Evolutionary conservation across 2,113 vertebrate genomes (phyloP).

Genomic region (Speoplatyrhinus poulsoni): DNA sequence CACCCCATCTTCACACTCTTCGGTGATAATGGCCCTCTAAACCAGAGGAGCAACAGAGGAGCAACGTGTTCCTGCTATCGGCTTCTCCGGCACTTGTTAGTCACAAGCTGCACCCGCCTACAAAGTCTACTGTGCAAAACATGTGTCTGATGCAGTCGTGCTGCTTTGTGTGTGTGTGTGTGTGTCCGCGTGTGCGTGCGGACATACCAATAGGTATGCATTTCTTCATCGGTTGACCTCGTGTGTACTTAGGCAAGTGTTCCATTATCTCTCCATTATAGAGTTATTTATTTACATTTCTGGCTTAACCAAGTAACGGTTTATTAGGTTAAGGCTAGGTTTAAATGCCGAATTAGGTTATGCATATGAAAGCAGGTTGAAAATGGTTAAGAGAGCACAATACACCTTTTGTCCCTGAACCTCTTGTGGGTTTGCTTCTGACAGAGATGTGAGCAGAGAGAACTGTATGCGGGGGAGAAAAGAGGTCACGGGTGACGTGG

Average conservation of each 20-base stretch:
- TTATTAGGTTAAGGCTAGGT: neutral
- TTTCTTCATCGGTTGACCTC: constrained; percentile 1
- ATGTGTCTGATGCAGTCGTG: constrained; percentile 50
- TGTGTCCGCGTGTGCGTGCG: neutral
- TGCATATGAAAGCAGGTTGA: no score
- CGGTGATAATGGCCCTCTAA: constrained; percentile 54
- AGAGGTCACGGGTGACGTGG: constrained; percentile 19
- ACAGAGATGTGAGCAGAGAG: constrained; percentile 75
- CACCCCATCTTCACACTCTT: constrained; percentile 43
- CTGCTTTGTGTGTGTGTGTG: constrained; percentile 5
- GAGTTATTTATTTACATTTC: neutral
- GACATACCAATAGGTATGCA: neutral
- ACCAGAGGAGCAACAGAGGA: constrained; percentile 47
- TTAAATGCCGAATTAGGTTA: no score
- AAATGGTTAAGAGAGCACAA: neutral
- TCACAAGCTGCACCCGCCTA: constrained; percentile 21
- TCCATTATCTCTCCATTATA: neutral
- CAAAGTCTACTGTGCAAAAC: constrained; percentile 15
- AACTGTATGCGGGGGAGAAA: neutral
- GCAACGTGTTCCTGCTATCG: constrained; percentile 56
- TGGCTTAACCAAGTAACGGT: neutral
- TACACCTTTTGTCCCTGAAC: constrained; percentile 24
- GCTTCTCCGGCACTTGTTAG: constrained; percentile 47
- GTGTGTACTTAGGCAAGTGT: constrained; percentile 15
- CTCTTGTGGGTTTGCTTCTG: constrained; percentile 47